phyloP scores from a whole-genome alignment of 2,888 invertebrate genomes.

The Unio delphinus region DNA sequence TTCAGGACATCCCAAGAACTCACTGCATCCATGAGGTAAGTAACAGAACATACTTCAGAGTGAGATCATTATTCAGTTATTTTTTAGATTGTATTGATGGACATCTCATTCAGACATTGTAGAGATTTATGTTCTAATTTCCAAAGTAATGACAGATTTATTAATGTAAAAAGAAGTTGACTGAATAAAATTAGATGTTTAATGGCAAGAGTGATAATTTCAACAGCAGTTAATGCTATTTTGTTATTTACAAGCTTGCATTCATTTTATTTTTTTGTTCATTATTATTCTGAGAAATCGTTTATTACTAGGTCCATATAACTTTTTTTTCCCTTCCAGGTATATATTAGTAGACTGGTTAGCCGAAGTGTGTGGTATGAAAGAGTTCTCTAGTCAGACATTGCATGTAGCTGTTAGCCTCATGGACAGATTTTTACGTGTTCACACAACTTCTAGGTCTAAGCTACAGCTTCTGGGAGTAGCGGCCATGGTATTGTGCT shows the following conservation, averaged over 20 bases:
- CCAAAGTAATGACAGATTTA: neutral
- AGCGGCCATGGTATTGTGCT: slow-evolving; percentile 68
- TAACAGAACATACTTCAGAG: neutral
- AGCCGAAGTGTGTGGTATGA: slow-evolving; percentile 70
- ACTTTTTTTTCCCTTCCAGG: slow-evolving; percentile 42
- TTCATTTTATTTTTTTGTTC: neutral
- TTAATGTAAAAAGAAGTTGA: neutral
- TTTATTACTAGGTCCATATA: neutral
- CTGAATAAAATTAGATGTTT: neutral
- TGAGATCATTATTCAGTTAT: too few relatives aligned
- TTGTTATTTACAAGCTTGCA: neutral
- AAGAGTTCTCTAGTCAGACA: slow-evolving; percentile 63
- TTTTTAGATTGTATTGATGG: too few relatives aligned
- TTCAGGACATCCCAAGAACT: slow-evolving; percentile 56
- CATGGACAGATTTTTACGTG: slow-evolving; percentile 63
- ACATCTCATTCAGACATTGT: too few relatives aligned
- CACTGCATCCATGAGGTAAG: slow-evolving; percentile 66
- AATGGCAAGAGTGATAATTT: neutral
- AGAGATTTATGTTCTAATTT: too few relatives aligned
- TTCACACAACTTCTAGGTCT: slow-evolving; percentile 54
- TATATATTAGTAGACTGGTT: slow-evolving; percentile 70
- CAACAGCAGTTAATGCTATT: too few relatives aligned
- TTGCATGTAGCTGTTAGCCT: slow-evolving; percentile 66
- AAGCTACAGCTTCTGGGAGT: slow-evolving; percentile 68
- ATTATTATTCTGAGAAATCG: neutral